Conservation (phyloP, 2,888 invertebrate genomes). For the Archips xylosteana region DNA sequence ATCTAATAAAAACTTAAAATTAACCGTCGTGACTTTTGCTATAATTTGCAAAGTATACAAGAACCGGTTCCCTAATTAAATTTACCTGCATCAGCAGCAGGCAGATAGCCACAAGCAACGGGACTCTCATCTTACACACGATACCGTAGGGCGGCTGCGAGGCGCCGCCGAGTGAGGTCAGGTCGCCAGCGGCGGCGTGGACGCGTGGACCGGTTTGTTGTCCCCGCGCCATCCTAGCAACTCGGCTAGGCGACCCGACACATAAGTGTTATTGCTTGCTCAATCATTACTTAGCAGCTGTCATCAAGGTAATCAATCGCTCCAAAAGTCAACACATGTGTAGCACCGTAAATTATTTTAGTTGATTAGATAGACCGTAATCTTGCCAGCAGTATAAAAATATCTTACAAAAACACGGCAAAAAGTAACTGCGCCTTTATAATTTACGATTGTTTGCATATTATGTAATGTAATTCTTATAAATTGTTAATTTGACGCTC, state of each 20-base stretch:
- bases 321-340: conserved; percentile 14
- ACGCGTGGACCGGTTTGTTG: conserved; percentile 8
- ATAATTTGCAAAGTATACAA: not conserved
- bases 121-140: not conserved
- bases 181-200: not conserved
- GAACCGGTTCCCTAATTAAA: not conserved
- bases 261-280: conserved; percentile 7
- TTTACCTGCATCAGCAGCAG: conserved; percentile 5
- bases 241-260: not conserved
- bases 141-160: not conserved
- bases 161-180: not conserved
- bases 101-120: not conserved
- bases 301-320: conserved; percentile 19
- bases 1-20: not conserved
- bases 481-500: not conserved
- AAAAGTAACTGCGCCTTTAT: not conserved
- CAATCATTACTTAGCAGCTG: conserved; percentile 16
- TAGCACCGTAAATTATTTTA: conserved; percentile 15
- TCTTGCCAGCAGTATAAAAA: conserved; percentile 19
- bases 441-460: not conserved
- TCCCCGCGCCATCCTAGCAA: conserved; percentile 13
- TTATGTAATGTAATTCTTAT: not conserved
- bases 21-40: not conserved
- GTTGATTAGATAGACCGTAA: conserved; percentile 23
- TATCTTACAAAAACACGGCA: conserved; percentile 4